These are phyloP conservation scores for Parazoanthus atlanticus DNA, from an alignment of 92 coral and sea anemone genomes.

Conservation along the genomic window DNA sequence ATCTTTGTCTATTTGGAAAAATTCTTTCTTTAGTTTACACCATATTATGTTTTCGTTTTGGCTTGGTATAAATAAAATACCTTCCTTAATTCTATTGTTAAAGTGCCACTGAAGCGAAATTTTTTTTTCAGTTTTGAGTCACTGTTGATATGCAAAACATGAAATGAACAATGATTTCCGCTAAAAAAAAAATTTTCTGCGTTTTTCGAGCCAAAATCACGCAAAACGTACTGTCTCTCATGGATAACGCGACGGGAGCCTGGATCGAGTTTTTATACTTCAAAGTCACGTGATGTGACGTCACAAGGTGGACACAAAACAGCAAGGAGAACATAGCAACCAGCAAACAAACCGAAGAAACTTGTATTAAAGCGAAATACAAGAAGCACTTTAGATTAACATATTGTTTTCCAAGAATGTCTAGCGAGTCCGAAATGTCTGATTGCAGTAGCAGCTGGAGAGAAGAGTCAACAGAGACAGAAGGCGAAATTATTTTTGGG, in stretches of 20 bases:
- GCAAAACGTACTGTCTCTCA: background rate
- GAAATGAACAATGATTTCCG: conserved; percentile 1
- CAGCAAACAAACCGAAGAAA: background rate
- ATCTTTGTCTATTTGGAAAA: too few species aligned
- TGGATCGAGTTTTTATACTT: conserved; percentile 6
- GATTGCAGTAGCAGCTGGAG: background rate
- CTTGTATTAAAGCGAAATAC: conserved; percentile 11
- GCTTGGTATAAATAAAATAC: too few species aligned
- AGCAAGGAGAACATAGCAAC: background rate
- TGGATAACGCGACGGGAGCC: background rate
- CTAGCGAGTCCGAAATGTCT: background rate
- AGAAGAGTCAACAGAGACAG: conserved; percentile 9
- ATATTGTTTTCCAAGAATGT: conserved; percentile 6
- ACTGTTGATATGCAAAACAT: background rate
- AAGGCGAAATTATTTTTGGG: conserved; percentile 10
- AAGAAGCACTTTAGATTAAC: background rate
- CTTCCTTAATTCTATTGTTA: too few species aligned
- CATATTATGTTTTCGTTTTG: background rate
- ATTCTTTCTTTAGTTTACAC: conserved; percentile 10
- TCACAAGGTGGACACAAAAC: background rate
- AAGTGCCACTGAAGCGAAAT: background rate
- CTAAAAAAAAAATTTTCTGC: background rate
- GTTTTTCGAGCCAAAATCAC: background rate
- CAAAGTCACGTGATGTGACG: background rate
- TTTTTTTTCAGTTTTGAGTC: conserved; percentile 5